Evolutionary conservation across 2,797 vertebrate species (phyloP), one percentile per base, ranked within the genome.

Genomic region (Acipenser oxyrinchus): DNA sequence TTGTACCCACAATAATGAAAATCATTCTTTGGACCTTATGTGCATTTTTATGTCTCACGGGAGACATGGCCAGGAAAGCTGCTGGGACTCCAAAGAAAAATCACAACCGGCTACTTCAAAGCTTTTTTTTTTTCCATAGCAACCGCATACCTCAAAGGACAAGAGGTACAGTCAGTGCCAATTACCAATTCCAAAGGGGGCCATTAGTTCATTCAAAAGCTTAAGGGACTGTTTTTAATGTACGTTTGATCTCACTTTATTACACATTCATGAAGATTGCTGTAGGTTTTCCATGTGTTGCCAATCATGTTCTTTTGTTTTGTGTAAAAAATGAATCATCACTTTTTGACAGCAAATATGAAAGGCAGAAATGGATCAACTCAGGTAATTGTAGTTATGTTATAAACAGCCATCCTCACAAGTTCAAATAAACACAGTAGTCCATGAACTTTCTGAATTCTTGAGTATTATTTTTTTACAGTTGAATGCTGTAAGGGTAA

Each of bases 171-270:
- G 78, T 86, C 83, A 87, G 89, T 90, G 83, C 87, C 89, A 94
- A 94, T 94, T 94, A 93, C 82, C 85, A 88, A 76, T 82, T 91
- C 85, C 86, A 88, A 90, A 79, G 76, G 88, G 88, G 84, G 79
- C 80, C 86, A 89, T 93, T 88, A 90, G 79, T 80, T 87, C 77
- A 78, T 83, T 87, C 78, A 88, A 82, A 91, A 74, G 18, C 51
- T 12, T 72, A 75, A 73, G 37, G 55, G 74, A 73, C 75, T 66
- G 48, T 59, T 66, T 57, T 65, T 50, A 82, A 48, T 66, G 58
- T 51, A 60, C 13, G 37, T 12, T 48, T 53, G 65, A 53, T 58
- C 37, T 23, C 55, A 9, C 10, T 59, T 59, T 60, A 53, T 65
- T 15, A 37, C 23, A 37, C 23, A 2, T 10, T 55, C 52, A 10